These are phyloP conservation scores for Malurus splendens DNA, from an alignment of 2,797 vertebrate genomes.

Conservation along the genomic window DNA sequence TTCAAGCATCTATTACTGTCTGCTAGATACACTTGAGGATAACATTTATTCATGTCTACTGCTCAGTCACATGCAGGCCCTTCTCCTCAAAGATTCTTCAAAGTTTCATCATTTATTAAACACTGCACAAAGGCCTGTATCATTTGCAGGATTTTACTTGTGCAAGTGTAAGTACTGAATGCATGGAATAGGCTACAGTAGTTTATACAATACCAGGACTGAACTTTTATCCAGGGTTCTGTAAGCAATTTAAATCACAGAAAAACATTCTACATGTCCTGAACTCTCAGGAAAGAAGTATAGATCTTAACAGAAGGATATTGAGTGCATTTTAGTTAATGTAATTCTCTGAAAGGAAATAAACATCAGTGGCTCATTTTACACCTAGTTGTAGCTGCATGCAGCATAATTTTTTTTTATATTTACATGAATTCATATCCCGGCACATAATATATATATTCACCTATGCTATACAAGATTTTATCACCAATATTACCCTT, in stretches of 20 bases:
- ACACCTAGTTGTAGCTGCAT: background rate
- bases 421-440: background rate
- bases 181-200: background rate
- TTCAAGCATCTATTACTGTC: conserved; percentile 71
- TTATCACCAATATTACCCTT: background rate
- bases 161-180: background rate
- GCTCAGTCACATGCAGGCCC: conserved; percentile 62
- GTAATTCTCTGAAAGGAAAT: background rate
- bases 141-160: background rate
- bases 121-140: conserved; percentile 6
- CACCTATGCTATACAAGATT: background rate
- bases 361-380: accelerated
- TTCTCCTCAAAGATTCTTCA: conserved; percentile 64
- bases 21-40: conserved; percentile 65
- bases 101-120: conserved; percentile 74
- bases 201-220: background rate
- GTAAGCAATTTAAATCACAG: background rate
- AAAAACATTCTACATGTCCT: background rate
- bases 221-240: background rate
- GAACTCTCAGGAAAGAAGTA: background rate
- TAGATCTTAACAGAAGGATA: background rate
- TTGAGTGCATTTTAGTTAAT: background rate
- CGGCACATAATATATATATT: background rate
- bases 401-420: background rate
- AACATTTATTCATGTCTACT: conserved; percentile 66